Conservation (phyloP, 2,888 invertebrate genomes). For the Drosophila fulvimacula region DNA sequence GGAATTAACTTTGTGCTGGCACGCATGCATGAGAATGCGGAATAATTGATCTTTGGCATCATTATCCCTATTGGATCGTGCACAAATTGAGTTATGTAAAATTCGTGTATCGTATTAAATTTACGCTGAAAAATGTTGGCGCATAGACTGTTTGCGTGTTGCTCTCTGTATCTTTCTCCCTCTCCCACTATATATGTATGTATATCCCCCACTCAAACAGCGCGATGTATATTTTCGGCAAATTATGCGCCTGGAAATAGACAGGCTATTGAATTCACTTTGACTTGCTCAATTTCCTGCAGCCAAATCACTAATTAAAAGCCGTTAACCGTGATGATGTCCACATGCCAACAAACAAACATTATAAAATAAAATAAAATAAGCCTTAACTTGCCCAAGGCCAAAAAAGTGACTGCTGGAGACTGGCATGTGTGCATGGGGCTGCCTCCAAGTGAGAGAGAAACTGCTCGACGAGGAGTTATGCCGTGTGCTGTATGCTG, state of each 20-base stretch:
- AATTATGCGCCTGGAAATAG: constrained; percentile 33
- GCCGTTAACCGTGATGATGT: constrained; percentile 68
- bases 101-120: constrained; percentile 24
- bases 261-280: constrained; percentile 57
- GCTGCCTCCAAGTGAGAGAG: too few relatives aligned
- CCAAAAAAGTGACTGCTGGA: constrained; percentile 1
- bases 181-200: neutral
- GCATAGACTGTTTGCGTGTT: neutral
- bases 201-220: too few relatives aligned
- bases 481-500: too few relatives aligned
- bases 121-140: constrained; percentile 5
- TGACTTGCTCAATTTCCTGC: constrained; percentile 54
- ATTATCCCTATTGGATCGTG: neutral
- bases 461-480: too few relatives aligned
- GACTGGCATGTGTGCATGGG: neutral
- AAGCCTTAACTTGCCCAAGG: neutral
- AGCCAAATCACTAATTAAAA: constrained; percentile 70
- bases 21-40: neutral
- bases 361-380: too few relatives aligned
- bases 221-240: constrained; percentile 7
- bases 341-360: constrained; percentile 37
- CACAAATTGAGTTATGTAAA: constrained; percentile 27
- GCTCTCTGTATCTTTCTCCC: neutral
- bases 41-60: constrained; percentile 2
- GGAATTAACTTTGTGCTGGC: neutral